Evolutionary conservation across 2,888 invertebrate genomes (phyloP).

Genomic region (Dynastes hyllus): DNA sequence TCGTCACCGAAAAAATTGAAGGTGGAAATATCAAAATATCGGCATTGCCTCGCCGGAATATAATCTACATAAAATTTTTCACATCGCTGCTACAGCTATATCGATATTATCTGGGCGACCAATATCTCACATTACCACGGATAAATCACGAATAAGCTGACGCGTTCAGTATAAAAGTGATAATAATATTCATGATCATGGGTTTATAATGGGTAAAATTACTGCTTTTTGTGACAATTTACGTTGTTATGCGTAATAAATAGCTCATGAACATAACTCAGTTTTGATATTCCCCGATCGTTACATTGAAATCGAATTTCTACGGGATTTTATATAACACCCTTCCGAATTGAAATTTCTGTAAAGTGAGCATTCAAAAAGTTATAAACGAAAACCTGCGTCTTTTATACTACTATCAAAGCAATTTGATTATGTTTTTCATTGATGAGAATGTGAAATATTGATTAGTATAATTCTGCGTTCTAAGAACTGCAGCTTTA

Average conservation of each 20-base stretch:
- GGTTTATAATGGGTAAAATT: slow-evolving; percentile 26
- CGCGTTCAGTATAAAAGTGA: slow-evolving; percentile 16
- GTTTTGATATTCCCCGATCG: slow-evolving; percentile 13
- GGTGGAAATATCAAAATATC: slow-evolving; percentile 50
- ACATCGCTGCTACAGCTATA: slow-evolving; percentile 25
- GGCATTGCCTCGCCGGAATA: slow-evolving; percentile 5
- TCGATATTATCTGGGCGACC: slow-evolving; percentile 32
- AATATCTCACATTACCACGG: slow-evolving; percentile 33
- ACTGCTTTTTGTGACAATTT: slow-evolving; percentile 6
- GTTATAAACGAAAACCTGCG: too few species aligned
- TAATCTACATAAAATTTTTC: slow-evolving; percentile 44
- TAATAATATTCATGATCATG: slow-evolving; percentile 21
- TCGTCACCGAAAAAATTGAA: slow-evolving; percentile 23
- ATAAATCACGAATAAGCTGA: slow-evolving; percentile 25
- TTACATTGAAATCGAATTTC: slow-evolving; percentile 5
- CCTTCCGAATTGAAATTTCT: too few species aligned
- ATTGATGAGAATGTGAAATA: too few species aligned
- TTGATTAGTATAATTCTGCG: too few species aligned
- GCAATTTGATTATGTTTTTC: too few species aligned
- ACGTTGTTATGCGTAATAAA: slow-evolving; percentile 4
- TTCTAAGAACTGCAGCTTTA: too few species aligned
- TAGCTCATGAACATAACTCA: slow-evolving; percentile 11
- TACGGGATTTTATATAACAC: too few species aligned
- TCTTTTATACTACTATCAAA: too few species aligned
- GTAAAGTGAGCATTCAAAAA: too few species aligned